These are phyloP conservation scores for Varanus komodoensis DNA, from an alignment of 2,113 vertebrate genomes.

Conservation along the genomic window DNA sequence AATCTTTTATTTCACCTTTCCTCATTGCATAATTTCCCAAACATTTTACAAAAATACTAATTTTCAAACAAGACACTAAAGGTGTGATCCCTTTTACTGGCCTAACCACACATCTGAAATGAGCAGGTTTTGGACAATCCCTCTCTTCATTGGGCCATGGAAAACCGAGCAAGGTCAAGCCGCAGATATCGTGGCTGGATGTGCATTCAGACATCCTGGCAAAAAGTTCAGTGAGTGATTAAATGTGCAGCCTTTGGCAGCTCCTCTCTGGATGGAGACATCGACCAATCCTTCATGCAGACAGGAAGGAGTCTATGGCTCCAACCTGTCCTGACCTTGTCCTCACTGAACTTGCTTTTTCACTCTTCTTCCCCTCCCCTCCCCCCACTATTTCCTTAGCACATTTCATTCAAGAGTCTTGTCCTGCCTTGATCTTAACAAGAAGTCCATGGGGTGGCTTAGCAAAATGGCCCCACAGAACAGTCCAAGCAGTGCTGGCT, in stretches of 20 bases:
- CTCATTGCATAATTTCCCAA: constrained; percentile 50
- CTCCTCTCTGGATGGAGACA: constrained; percentile 51
- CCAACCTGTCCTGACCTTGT: background rate
- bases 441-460: background rate
- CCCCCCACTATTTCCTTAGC: background rate
- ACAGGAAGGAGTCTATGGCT: constrained; percentile 39
- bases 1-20: constrained; percentile 24
- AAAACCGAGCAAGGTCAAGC: constrained; percentile 66
- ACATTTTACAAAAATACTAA: constrained; percentile 53
- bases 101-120: constrained; percentile 52
- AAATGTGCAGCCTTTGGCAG: constrained; percentile 48
- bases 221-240: constrained; percentile 41
- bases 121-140: constrained; percentile 58
- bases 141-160: constrained; percentile 49
- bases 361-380: background rate
- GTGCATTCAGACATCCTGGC: constrained; percentile 58
- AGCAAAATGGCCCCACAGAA: background rate
- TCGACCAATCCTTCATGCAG: constrained; percentile 12
- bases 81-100: constrained; percentile 51
- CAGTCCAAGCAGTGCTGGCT: background rate
- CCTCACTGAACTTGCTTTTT: constrained; percentile 14
- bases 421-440: constrained; percentile 8
- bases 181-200: constrained; percentile 56
- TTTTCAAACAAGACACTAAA: constrained; percentile 57
- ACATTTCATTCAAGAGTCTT: constrained; percentile 1